Conservation (phyloP, 2,113 vertebrate species). For the Bagarius yarrelli region DNA sequence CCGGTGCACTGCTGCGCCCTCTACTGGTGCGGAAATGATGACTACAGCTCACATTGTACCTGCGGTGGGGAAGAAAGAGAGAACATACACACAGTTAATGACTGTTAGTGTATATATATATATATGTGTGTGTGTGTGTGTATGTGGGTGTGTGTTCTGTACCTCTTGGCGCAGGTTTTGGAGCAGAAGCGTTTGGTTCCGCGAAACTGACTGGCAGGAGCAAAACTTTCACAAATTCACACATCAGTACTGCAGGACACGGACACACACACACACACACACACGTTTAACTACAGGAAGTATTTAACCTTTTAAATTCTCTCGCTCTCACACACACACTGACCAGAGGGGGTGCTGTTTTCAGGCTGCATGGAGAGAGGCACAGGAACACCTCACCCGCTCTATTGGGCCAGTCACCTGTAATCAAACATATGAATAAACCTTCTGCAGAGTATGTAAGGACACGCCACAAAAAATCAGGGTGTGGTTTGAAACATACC, state of each 20-base stretch:
- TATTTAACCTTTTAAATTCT: not conserved
- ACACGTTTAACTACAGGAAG: not conserved
- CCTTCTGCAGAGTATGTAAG: too few relatives aligned
- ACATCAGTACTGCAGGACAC: slow-evolving; percentile 79
- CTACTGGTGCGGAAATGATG: slow-evolving; percentile 87
- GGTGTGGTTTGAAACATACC: not conserved
- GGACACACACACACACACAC: not conserved
- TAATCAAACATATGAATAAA: slow-evolving; percentile 39
- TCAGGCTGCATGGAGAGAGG: slow-evolving; percentile 63
- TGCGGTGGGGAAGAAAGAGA: slow-evolving; percentile 62
- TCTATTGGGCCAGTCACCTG: slow-evolving; percentile 75
- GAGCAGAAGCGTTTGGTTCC: slow-evolving; percentile 97
- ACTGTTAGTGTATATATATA: not conserved
- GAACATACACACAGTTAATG: too few relatives aligned
- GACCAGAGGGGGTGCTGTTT: slow-evolving; percentile 63
- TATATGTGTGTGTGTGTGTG: not conserved
- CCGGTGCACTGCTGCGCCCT: slow-evolving; percentile 76
- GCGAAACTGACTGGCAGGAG: slow-evolving; percentile 88
- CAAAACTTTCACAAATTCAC: slow-evolving; percentile 93
- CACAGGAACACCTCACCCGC: slow-evolving; percentile 62
- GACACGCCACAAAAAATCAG: too few relatives aligned
- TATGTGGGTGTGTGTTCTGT: slow-evolving; percentile 34
- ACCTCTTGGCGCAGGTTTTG: slow-evolving; percentile 97
- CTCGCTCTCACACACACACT: slow-evolving; percentile 40
- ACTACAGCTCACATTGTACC: slow-evolving; percentile 97